Evolutionary conservation across 2,797 vertebrate species (phyloP).

Genomic region (Periparus ater): DNA sequence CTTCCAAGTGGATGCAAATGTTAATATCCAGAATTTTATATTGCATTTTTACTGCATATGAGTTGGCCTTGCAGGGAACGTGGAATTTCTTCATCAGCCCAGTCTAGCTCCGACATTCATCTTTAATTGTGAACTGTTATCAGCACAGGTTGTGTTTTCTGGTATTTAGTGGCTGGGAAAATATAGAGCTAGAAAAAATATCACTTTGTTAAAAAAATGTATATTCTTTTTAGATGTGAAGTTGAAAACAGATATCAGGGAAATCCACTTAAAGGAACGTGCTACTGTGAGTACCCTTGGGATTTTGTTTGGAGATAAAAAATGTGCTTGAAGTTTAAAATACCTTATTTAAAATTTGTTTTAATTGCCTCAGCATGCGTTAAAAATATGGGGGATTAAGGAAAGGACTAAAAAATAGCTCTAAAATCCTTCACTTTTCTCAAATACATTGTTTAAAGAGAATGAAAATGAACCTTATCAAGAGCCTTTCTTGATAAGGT

Average conservation of each 20-base stretch:
- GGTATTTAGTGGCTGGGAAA: neutral
- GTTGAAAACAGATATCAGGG: slow-evolving; percentile 98
- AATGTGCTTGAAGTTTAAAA: neutral
- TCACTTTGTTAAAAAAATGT: neutral
- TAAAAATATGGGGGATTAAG: neutral
- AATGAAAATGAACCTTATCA: neutral
- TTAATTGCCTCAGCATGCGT: neutral
- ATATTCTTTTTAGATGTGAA: slow-evolving; percentile 86
- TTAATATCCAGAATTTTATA: neutral
- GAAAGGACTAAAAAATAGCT: neutral
- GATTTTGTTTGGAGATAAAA: neutral
- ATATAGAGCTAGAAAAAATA: neutral
- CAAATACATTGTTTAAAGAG: neutral
- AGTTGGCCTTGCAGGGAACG: neutral
- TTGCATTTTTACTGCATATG: neutral
- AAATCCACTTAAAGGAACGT: slow-evolving; percentile 98
- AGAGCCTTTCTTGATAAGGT: neutral
- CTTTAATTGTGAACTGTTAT: neutral
- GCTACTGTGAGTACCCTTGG: slow-evolving; percentile 91
- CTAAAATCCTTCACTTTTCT: neutral
- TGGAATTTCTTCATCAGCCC: neutral
- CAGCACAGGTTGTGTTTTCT: neutral
- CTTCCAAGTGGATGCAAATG: neutral
- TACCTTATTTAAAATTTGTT: neutral
- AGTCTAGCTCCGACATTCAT: neutral